Evolutionary conservation across 1,140 invertebrate species (phyloP), one percentile per base, ranked within the genome.

Genomic region (Apis florea): DNA sequence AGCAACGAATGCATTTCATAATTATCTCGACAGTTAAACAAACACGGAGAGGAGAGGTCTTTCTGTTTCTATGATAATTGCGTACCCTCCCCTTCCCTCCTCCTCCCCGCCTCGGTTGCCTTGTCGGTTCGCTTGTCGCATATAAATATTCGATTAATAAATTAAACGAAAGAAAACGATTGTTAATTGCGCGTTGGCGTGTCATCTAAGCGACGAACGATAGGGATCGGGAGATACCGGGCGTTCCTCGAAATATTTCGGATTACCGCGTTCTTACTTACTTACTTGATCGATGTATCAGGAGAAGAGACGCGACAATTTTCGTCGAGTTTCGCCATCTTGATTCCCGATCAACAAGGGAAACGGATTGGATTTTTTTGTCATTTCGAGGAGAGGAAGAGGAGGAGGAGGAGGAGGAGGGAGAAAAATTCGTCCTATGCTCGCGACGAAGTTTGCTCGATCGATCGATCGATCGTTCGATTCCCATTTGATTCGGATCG

Each of bases 11-110:
- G 80, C 74, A 82, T 81, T 81, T 81, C 79, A 81, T 81, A 81
- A 81, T 81, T 81, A 81, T 81, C 71, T 75, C 79, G 79, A 81
- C 79, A 81, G 71, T 81, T 75, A 81, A 81, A 81, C 79, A 81
- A 81, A 81, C 72, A 64, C 70, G 53, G 31, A 72, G 58, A 72
- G 58, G 56, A 72, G 61, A 67, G 51, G 53, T 75, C 72, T 75
- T 81, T 81, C 79, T 75, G 79, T 81, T 74, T 58, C 79, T 75
- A 75, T 81, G 79, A 75, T 75, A 67, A 81, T 81, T 68, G 79
- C 63, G 47, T 53, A 8, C 26, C n/a, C 10, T 1, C 11, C 1
- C 58, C 3, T 2, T 24, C n/a, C n/a, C 11, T 17, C 53, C 26
- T 26, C 31, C 21, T 15, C 47, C 2, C 26, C 24, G 49, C 63